Conservation (phyloP, 2,113 vertebrate genomes). For the Caranx ignobilis region DNA sequence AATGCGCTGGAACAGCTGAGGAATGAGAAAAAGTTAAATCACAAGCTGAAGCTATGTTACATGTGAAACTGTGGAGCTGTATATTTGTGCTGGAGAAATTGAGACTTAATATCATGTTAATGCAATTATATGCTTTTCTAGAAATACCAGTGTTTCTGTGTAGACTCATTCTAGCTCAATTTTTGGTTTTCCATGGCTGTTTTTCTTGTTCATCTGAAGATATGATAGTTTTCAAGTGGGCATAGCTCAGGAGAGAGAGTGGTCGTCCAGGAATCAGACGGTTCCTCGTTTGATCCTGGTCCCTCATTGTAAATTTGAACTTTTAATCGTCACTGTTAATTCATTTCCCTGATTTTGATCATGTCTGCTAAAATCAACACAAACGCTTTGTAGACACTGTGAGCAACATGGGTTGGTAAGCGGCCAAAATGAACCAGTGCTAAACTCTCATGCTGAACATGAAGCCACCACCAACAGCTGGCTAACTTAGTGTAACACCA, state of each 20-base stretch:
- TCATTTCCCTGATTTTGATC: slow-evolving; percentile 3
- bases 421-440: background rate
- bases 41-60: slow-evolving; percentile 52
- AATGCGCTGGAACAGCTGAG: slow-evolving; percentile 42
- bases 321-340: background rate
- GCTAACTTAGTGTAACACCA: background rate
- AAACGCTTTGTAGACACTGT: slow-evolving; percentile 55
- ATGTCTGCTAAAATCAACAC: slow-evolving; percentile 1
- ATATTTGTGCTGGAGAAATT: background rate
- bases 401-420: slow-evolving; percentile 16
- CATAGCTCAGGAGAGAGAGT: too few relatives aligned
- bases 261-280: too few relatives aligned
- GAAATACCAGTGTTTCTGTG: too few relatives aligned
- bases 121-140: too few relatives aligned
- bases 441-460: background rate
- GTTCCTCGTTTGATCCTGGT: background rate
- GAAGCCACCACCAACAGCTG: background rate
- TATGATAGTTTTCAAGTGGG: too few relatives aligned
- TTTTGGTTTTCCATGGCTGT: too few relatives aligned
- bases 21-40: slow-evolving; percentile 48
- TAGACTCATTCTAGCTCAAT: too few relatives aligned
- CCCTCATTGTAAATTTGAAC: background rate
- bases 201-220: too few relatives aligned
- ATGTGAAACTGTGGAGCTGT: slow-evolving; percentile 5
- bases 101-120: background rate